phyloP scores from a whole-genome alignment of 2,113 vertebrate species.

The Perognathus longimembris region DNA sequence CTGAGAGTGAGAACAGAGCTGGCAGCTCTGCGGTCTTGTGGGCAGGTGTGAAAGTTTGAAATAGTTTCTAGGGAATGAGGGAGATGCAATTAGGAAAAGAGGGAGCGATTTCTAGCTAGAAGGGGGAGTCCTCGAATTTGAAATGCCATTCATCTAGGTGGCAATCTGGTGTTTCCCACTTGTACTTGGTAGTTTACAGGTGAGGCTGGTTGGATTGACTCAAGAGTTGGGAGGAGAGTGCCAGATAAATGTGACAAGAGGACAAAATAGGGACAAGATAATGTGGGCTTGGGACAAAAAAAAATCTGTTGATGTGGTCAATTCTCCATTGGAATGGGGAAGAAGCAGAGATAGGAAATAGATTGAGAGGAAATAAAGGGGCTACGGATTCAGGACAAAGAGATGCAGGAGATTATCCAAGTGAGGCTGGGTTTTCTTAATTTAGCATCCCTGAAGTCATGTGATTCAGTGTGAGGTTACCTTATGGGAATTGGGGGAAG shows the following conservation, averaged over 20 bases:
- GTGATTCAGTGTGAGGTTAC: background rate
- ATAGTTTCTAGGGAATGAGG: conserved; percentile 55
- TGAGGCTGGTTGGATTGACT: background rate
- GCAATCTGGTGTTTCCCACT: background rate
- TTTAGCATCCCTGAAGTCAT: background rate
- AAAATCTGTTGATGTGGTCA: background rate
- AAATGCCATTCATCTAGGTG: background rate
- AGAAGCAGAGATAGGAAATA: background rate
- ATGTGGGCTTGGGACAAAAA: background rate
- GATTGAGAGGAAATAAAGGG: background rate
- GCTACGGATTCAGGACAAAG: background rate
- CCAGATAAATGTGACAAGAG: background rate
- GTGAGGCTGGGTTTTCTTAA: background rate
- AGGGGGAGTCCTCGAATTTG: conserved; percentile 40
- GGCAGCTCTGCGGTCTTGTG: background rate
- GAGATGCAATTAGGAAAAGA: conserved; percentile 24
- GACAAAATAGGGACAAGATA: background rate
- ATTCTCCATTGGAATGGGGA: background rate
- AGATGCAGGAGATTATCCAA: background rate
- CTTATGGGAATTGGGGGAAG: background rate
- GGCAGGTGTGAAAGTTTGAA: conserved; percentile 69
- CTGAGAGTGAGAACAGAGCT: conserved; percentile 4
- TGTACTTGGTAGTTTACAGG: background rate
- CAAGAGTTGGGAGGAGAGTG: background rate
- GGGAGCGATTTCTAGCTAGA: background rate